phyloP scores from a whole-genome alignment of 2,113 vertebrate genomes.

The Rhinoptilus africanus region DNA sequence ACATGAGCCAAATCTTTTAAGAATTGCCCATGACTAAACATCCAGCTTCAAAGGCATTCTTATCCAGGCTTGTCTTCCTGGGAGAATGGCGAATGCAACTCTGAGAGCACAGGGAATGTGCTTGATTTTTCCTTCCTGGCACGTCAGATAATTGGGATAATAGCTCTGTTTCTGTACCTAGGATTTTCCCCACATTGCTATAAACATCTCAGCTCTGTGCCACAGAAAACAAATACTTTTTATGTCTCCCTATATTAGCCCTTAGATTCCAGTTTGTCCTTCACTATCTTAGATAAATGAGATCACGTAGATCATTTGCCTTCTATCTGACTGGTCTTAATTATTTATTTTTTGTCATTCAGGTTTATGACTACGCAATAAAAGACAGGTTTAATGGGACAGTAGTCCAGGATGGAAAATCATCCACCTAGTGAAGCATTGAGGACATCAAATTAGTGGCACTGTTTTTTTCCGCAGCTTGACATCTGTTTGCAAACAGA shows the following conservation, averaged over 20 bases:
- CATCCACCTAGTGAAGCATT: conserved; percentile 23
- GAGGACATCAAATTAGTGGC: conserved; percentile 31
- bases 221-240: conserved; percentile 4
- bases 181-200: neutral
- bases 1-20: neutral
- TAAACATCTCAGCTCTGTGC: neutral
- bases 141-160: neutral
- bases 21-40: neutral
- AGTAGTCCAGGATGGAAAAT: conserved; percentile 48
- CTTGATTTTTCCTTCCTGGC: neutral
- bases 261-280: conserved; percentile 2
- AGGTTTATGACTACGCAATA: conserved; percentile 47
- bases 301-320: neutral
- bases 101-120: neutral
- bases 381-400: conserved; percentile 56
- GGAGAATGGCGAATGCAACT: neutral
- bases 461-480: neutral
- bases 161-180: neutral
- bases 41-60: neutral
- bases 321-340: conserved; percentile 54
- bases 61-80: neutral
- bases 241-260: neutral
- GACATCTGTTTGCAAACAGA: conserved; percentile 37
- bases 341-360: conserved; percentile 66
- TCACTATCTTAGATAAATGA: neutral